Evolutionary conservation across 2,888 invertebrate species (phyloP), one percentile per base, ranked within the genome.

Genomic region (Noctua comes): DNA sequence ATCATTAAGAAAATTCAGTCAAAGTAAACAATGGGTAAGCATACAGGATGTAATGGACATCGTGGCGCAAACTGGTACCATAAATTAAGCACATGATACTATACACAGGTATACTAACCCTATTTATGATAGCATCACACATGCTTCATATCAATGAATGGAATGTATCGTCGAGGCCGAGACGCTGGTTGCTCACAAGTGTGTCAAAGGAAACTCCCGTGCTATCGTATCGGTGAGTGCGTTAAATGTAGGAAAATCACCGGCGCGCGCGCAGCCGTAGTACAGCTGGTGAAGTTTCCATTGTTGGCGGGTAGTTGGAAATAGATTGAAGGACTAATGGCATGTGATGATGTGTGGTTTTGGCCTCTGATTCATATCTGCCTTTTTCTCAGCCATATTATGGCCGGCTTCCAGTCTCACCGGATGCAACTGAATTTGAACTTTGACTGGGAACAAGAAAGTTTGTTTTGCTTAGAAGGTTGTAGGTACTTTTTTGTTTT

Each of bases 191-290:
- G 81, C 82, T 82, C 76, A 79, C 73, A 89, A 86, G 73, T 88
- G 80, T 90, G 88, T 85, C 89, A 88, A 85, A 90, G 92, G 92
- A 92, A 92, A 88, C 90, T 91, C 90, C 91, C 91, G 81, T 79
- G 76, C 79, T 68, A 69, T 76, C 76, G 85, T 85, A 83, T 83
- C 77, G 80, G 81, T 81, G 87, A 85, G 81, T 87, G 89, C 88
- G 88, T 86, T 88, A 82, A 88, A 86, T 85, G 88, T 88, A 88
- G 92, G 92, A 92, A 92, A 92, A 92, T 84, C 88, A 92, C 92
- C 82, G 85, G 83, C 86, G 84, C 80, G 74, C 78, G 81, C 73
- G 80, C 88, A 80, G 66, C 71, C 83, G 69, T 27, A 72, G 73
- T 31, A 75, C 76, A 46, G 82, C 70, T 57, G 76, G 76, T 69